These are phyloP conservation scores for Eucidaris tribuloides DNA, from an alignment of 35 echinoderm and acorn worm genomes.

Conservation along the genomic window DNA sequence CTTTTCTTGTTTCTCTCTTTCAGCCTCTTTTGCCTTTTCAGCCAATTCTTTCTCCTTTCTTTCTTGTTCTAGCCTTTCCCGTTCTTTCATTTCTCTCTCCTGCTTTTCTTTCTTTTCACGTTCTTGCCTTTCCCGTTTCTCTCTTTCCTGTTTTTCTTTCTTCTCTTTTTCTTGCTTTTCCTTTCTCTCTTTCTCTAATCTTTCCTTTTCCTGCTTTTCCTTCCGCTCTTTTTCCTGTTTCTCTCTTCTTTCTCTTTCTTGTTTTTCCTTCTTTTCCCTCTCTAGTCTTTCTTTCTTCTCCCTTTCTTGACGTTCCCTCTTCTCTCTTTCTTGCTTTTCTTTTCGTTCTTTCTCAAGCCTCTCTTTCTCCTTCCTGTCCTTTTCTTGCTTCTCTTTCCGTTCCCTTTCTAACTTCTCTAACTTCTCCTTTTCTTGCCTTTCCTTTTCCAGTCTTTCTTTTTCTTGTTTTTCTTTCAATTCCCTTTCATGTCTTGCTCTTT, in stretches of 20 bases:
- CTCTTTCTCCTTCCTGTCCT: conserved; percentile 38
- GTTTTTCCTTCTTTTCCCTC: conserved; percentile 52
- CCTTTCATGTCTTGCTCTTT: conserved; percentile 31
- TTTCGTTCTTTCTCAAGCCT: conserved; percentile 30
- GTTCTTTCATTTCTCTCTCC: neutral
- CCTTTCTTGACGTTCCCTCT: conserved; percentile 47
- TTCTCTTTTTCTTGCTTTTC: neutral
- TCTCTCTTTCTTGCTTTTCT: conserved; percentile 41
- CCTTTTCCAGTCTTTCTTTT: conserved; percentile 24
- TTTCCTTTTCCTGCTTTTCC: neutral
- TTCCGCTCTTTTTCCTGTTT: neutral
- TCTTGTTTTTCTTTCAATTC: conserved; percentile 41
- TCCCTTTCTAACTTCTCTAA: conserved; percentile 36
- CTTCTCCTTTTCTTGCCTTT: conserved; percentile 20
- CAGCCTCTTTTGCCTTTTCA: conserved; percentile 23
- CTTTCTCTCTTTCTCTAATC: neutral
- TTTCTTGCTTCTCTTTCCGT: conserved; percentile 34
- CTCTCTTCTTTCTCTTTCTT: conserved; percentile 19
- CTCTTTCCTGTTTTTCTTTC: conserved; percentile 17
- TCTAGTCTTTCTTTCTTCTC: conserved; percentile 61
- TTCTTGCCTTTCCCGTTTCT: conserved; percentile 13
- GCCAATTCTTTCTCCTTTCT: conserved; percentile 28
- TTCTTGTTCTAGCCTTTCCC: conserved; percentile 25
- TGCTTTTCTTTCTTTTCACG: conserved; percentile 40
- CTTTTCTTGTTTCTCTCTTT: conserved; percentile 30